phyloP scores from a whole-genome alignment of 2,113 vertebrate species.

The Bubalus kerabau region DNA sequence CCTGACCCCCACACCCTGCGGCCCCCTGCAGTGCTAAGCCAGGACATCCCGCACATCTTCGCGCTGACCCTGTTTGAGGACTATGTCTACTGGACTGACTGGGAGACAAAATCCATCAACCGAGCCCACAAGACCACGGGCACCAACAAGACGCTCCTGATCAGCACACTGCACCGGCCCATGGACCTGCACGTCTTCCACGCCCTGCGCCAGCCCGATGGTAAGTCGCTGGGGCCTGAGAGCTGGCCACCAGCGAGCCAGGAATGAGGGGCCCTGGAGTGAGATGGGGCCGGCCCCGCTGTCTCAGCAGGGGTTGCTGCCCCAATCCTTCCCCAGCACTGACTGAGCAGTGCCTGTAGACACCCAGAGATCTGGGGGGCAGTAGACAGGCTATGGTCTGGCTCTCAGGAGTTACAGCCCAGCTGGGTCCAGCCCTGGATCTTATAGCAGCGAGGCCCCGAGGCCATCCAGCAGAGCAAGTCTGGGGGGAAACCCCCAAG shows the following conservation, averaged over 20 bases:
- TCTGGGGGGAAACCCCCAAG: neutral
- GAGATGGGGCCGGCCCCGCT: fast-evolving
- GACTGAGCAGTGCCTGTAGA: neutral
- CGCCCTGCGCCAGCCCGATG: constrained; percentile 90
- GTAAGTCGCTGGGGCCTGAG: constrained; percentile 64
- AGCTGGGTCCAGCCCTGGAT: neutral
- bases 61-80: constrained; percentile 97
- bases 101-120: constrained; percentile 99
- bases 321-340: neutral
- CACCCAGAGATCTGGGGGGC: neutral
- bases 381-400: neutral
- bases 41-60: constrained; percentile 98
- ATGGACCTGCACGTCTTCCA: constrained; percentile 99
- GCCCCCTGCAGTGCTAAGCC: constrained; percentile 85
- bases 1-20: neutral
- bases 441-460: neutral
- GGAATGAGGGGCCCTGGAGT: fast-evolving
- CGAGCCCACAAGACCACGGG: constrained; percentile 93
- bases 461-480: neutral
- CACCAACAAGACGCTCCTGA: constrained; percentile 90
- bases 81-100: constrained; percentile 98
- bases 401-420: neutral
- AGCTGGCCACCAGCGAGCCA: fast-evolving
- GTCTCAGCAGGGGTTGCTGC: neutral
- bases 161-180: constrained; percentile 95